Percentiles rank a stretch among this genome's conserved stretches.
Conservation (phyloP, 64 coral and sea anemone genomes). For the Pocillopora damicornis region DNA sequence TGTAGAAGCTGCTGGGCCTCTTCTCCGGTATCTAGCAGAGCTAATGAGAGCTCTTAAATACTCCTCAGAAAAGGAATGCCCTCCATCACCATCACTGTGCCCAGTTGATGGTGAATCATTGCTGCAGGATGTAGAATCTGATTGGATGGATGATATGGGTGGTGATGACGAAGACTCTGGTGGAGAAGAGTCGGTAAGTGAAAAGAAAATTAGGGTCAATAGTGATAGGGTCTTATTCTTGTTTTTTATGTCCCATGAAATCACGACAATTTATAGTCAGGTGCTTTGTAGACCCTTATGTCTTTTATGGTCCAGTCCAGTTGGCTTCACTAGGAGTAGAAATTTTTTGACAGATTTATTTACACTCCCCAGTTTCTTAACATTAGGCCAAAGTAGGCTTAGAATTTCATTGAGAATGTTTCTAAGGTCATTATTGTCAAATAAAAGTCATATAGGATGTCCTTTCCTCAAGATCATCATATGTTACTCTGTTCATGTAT, state of each 20-base stretch:
- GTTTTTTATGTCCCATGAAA: neutral
- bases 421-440: no score
- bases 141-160: slow-evolving; percentile 93
- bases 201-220: neutral
- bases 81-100: slow-evolving; percentile 39
- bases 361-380: neutral
- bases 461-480: no score
- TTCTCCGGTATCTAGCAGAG: slow-evolving; percentile 85
- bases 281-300: no score
- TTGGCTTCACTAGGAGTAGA: no score
- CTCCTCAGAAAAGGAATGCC: slow-evolving; percentile 71
- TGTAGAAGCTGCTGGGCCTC: slow-evolving; percentile 69
- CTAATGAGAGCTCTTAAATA: slow-evolving; percentile 83
- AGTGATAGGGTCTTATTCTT: neutral
- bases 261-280: no score
- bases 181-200: slow-evolving; percentile 94
- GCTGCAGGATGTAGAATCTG: slow-evolving; percentile 86
- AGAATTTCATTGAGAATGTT: no score
- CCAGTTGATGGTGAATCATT: slow-evolving; percentile 61
- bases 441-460: no score
- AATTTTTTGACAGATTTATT: neutral
- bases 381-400: no score
- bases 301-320: no score
- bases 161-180: slow-evolving; percentile 92
- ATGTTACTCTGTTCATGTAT: no score